Evolutionary conservation across 2,113 vertebrate genomes (phyloP).

Genomic region (Leptodactylus fuscus): DNA sequence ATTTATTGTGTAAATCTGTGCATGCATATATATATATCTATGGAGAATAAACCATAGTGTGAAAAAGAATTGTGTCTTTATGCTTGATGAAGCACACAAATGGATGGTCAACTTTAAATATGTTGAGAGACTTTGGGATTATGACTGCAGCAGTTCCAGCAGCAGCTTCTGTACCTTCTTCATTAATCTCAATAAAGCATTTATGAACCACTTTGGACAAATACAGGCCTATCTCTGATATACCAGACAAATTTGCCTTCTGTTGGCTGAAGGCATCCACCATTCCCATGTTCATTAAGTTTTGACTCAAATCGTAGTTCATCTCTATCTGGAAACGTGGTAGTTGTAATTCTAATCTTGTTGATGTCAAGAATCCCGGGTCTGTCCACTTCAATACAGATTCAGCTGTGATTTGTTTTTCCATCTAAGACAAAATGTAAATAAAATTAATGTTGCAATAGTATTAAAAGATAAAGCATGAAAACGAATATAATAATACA

Average conservation of each 20-base stretch:
- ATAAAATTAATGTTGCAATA: neutral
- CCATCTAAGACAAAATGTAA: slow-evolving; percentile 73
- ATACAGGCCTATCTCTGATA: slow-evolving; percentile 66
- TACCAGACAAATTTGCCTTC: slow-evolving; percentile 74
- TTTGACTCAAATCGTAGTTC: slow-evolving; percentile 74
- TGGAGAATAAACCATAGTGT: slow-evolving; percentile 81
- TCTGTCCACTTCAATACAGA: slow-evolving; percentile 82
- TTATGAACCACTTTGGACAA: slow-evolving; percentile 78
- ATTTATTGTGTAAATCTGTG: no score
- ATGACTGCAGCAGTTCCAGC: slow-evolving; percentile 72
- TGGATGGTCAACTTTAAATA: slow-evolving; percentile 86
- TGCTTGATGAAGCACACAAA: slow-evolving; percentile 89
- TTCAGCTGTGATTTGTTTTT: slow-evolving; percentile 77
- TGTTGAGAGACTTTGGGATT: slow-evolving; percentile 73
- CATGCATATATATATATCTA: no score
- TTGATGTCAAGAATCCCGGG: slow-evolving; percentile 72
- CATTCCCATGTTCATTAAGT: slow-evolving; percentile 79
- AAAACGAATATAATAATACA: slow-evolving; percentile 42
- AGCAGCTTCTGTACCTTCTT: slow-evolving; percentile 78
- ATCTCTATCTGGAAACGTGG: slow-evolving; percentile 84
- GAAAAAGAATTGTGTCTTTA: slow-evolving; percentile 81
- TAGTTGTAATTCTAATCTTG: slow-evolving; percentile 74
- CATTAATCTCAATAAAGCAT: slow-evolving; percentile 73
- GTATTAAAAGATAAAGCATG: neutral
- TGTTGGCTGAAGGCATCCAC: slow-evolving; percentile 71